Percentiles rank a stretch among this genome's conserved stretches.
Evolutionary conservation across 1,140 invertebrate genomes (phyloP).

Genomic region (Cataglyphis hispanica): DNA sequence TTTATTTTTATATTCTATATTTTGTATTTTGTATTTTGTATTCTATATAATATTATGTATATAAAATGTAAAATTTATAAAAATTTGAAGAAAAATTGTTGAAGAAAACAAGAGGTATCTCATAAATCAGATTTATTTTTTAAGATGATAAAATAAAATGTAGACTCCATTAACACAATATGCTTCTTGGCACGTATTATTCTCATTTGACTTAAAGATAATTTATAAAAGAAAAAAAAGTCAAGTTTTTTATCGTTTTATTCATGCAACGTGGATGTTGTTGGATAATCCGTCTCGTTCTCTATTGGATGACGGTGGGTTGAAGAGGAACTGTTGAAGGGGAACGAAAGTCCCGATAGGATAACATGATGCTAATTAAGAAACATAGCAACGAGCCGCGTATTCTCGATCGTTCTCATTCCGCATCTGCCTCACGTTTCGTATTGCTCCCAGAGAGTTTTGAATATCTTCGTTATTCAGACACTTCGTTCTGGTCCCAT

Average conservation of each 20-base stretch:
- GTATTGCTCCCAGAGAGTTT: conserved; percentile 45
- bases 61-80: neutral
- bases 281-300: conserved; percentile 17
- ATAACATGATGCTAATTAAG: conserved; percentile 58
- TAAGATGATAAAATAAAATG: neutral
- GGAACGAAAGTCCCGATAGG: conserved; percentile 32
- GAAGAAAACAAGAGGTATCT: neutral
- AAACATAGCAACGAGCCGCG: conserved; percentile 45
- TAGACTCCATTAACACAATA: neutral
- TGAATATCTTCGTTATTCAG: conserved; percentile 44
- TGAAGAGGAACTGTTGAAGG: neutral
- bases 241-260: neutral
- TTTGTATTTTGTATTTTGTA: neutral
- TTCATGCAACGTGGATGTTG: neutral
- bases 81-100: neutral
- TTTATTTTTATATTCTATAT: neutral
- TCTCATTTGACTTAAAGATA: neutral
- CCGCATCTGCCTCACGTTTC: conserved; percentile 56
- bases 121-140: neutral
- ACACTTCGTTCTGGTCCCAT: conserved; percentile 14
- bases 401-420: conserved; percentile 40
- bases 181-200: neutral
- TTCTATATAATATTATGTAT: neutral
- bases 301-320: neutral
- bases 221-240: conserved; percentile 22